These are phyloP conservation scores for Tiphia femorata DNA, from an alignment of 2,888 invertebrate genomes.

Conservation along the genomic window DNA sequence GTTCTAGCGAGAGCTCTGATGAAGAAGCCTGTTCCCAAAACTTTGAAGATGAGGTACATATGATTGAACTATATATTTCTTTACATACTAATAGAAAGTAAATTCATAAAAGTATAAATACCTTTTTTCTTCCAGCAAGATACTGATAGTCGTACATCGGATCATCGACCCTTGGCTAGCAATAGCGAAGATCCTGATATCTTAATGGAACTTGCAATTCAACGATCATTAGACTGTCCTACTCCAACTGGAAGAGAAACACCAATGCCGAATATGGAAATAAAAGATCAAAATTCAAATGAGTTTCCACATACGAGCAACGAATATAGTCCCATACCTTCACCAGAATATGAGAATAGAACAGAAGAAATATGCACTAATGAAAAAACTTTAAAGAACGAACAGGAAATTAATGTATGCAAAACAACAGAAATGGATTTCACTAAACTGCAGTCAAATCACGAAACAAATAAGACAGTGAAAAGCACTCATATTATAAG, in stretches of 20 bases:
- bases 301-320: constrained; percentile 62
- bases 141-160: constrained; percentile 51
- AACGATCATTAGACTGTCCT: constrained; percentile 58
- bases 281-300: constrained; percentile 41
- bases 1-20: constrained; percentile 59
- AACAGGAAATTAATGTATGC: constrained; percentile 7
- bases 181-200: constrained; percentile 65
- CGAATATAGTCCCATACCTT: constrained; percentile 49
- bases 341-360: constrained; percentile 38
- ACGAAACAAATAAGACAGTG: constrained; percentile 2
- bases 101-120: constrained; percentile 11
- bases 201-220: constrained; percentile 62
- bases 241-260: constrained; percentile 62
- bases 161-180: constrained; percentile 57
- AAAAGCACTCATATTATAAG: constrained; percentile 21
- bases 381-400: constrained; percentile 15
- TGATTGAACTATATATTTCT: not conserved
- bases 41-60: constrained; percentile 46
- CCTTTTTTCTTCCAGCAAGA: constrained; percentile 46
- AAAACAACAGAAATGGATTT: not conserved
- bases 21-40: constrained; percentile 51
- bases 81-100: not conserved
- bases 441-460: not conserved
- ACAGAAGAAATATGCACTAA: constrained; percentile 23
- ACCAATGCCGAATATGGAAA: constrained; percentile 51